Evolutionary conservation across 2,113 vertebrate genomes (phyloP), one percentile per base, ranked within the genome.

Genomic region (Halichoerus grypus): DNA sequence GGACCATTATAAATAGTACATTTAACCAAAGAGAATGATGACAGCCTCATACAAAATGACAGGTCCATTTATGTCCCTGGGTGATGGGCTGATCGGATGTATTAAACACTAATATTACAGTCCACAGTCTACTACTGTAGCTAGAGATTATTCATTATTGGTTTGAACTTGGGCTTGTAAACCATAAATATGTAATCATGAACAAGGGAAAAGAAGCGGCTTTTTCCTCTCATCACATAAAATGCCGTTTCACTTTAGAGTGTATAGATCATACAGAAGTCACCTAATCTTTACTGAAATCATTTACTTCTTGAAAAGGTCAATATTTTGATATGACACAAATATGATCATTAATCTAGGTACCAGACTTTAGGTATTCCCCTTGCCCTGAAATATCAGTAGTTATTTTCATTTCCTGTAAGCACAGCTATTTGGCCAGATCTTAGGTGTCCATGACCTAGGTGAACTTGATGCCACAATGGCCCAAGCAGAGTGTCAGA

Each of bases 301-400:
- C 71, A 82, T 92, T 96, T 95, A 92, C 72, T 92, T 94, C 95
- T 96, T 85, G 95, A 98, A 98, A 98, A 97, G 0, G 79, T 98
- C 91, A 87, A 42, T 36, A 1, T 87, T 96, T 96, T 98, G 63
- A 95, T 93, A 95, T 55, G 91, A 24, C 94, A 97, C 15, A 82
- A 80, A 59, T 55, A 90, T n/a, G 88, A 95, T 95, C 86, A 97
- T 85, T 98, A 97, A 97, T 24, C 22, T 93, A 96, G 42, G 74
- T 22, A 89, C 53, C 93, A 98, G 92, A 61, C n/a, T 74, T 97
- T 95, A 94, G 93, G 83, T 84, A 97, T 89, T 65, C 16, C 21
- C 22, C 3, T 26, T 6, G 14, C 8, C 51, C 28, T 33, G 26
- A 92, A 96, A 92, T 96, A 97, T 26, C 11, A 65, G 46, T 46